phyloP scores from a whole-genome alignment of 2,888 invertebrate species.

The Fissipunctia ypsillon region DNA sequence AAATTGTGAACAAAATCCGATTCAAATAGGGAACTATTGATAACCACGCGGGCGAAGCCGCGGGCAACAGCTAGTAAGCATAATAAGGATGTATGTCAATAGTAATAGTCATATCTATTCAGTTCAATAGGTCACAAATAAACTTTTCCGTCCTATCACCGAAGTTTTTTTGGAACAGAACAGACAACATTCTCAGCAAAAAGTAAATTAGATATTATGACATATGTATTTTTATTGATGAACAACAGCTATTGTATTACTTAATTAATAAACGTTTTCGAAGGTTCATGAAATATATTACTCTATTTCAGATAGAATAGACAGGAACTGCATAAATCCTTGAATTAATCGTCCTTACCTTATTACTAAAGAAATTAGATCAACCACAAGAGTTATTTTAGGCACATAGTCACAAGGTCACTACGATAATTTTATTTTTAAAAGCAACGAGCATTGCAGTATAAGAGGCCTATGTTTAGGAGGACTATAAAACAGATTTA shows the following conservation, averaged over 20 bases:
- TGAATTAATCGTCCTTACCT: background rate
- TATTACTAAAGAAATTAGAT: background rate
- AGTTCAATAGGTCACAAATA: slow-evolving; percentile 16
- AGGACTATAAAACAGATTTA: too few species aligned
- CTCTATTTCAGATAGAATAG: too few species aligned
- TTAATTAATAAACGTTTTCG: background rate
- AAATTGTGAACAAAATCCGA: too few species aligned
- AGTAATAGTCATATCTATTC: slow-evolving; percentile 14
- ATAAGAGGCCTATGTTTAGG: too few species aligned
- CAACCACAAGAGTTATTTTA: background rate
- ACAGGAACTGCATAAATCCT: background rate
- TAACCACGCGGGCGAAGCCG: too few species aligned
- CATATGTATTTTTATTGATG: background rate
- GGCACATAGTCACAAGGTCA: background rate
- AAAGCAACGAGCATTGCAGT: too few species aligned
- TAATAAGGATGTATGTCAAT: slow-evolving; percentile 23
- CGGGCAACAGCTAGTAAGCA: too few species aligned
- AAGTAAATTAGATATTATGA: background rate
- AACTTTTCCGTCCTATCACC: background rate
- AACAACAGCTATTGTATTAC: background rate
- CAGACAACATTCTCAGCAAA: background rate
- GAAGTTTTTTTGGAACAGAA: background rate
- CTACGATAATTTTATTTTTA: background rate
- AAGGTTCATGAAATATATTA: background rate
- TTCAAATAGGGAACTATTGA: too few species aligned